Base-by-base conservation (phyloP, 2,888 invertebrate species). In the Lasioglossum vierecki region DNA sequence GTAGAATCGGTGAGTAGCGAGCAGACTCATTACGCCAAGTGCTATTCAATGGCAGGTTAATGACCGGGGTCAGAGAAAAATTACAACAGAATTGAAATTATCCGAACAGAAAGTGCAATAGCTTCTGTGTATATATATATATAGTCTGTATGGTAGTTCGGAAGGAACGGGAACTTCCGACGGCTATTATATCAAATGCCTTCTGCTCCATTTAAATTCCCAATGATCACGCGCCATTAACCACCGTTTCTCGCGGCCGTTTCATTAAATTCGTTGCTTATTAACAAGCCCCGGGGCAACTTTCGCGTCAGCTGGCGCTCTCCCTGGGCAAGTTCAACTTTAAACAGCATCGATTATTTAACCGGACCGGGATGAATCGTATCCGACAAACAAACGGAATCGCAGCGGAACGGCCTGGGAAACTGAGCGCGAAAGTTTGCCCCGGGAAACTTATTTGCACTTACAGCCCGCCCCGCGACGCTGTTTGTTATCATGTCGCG, bases 291-390 rank as follows among this genome's bases (percentile, higher is more conserved):
- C 18, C 72, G 11, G n/a, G 75, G 6, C 5, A 78, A 77, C 35
- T 78, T 77, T 44, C 68, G 60, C n/a, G 77, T 74, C 68, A 83
- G 84, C 68, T 84, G 78, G 35, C n/a, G 53, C 15, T 63, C 63
- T 44, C 35, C 70, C 35, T 8, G 30, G 41, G 22, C 49, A 18
- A n/a, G 60, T 76, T 76, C 57, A 78, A 83, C 78, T 84, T 84
- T 74, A 78, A 84, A 63, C 84, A 41, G 70, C 73, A 83, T 84
- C 84, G 84, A 84, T 83, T 84, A 84, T 84, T 84, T 84, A 84
- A 84, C 39, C 46, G 35, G 68, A 4, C 22, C 18, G 46, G 44
- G 76, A 83, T 57, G 77, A 74, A 83, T 74, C 73, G 53, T 60
- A 60, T 41, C 30, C 60, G n/a, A 26, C 70, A 75, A 22, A 79